These are phyloP conservation scores for Myzus persicae DNA, from an alignment of 1,140 invertebrate genomes.

Conservation along the genomic window DNA sequence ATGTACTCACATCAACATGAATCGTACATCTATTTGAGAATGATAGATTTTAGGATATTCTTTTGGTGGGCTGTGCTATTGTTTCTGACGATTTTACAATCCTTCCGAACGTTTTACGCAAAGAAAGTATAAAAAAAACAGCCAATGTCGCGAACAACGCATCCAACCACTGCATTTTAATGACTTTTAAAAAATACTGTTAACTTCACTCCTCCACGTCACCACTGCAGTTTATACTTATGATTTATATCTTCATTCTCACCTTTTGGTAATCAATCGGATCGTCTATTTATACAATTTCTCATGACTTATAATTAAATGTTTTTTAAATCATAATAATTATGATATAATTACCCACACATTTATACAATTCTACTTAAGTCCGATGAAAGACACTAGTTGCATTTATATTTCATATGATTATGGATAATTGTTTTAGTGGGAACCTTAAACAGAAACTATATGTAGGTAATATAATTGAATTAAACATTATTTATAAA, in stretches of 20 bases:
- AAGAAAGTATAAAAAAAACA: not conserved
- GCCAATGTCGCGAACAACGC: not conserved
- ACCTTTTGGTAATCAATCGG: not conserved
- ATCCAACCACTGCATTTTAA: conserved; percentile 36
- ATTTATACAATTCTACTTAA: not conserved
- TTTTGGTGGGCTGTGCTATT: too few species aligned
- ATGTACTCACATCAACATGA: not conserved
- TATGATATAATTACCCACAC: not conserved
- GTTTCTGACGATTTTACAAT: not conserved
- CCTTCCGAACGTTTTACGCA: conserved; percentile 7
- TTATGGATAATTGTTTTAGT: not conserved
- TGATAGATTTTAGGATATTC: not conserved
- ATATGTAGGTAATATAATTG: not conserved
- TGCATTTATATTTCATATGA: not conserved
- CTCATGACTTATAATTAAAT: not conserved
- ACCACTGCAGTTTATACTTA: not conserved
- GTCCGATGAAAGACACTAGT: not conserved
- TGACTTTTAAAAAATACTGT: not conserved
- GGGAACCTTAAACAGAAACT: not conserved
- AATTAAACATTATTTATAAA: not conserved
- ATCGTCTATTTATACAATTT: not conserved
- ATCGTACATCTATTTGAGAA: not conserved
- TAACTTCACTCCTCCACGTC: not conserved
- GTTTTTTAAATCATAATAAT: not conserved
- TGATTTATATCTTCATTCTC: not conserved